Evolutionary conservation across 2,113 vertebrate species (phyloP).

Genomic region (Oreamnos americanus): DNA sequence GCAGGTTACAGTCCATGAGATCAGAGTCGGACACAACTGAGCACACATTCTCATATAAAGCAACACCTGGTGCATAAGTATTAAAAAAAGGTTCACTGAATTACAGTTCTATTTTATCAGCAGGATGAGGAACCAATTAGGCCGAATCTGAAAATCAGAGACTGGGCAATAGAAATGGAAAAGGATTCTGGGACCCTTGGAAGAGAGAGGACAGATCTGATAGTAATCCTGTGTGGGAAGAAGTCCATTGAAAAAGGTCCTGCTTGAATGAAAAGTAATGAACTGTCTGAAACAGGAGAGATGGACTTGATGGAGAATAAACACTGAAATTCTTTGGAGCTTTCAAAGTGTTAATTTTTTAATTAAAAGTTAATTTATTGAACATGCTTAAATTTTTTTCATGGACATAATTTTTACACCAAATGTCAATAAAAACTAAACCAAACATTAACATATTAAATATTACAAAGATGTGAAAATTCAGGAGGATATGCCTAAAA

Average conservation of each 20-base stretch:
- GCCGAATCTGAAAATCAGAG: background rate
- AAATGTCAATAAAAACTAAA: constrained; percentile 2
- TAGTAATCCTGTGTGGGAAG: background rate
- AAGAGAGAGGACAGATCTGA: background rate
- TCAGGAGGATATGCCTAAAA: background rate
- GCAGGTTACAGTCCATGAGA: background rate
- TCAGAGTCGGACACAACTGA: background rate
- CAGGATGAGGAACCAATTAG: background rate
- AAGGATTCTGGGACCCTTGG: background rate
- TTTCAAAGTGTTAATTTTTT: background rate
- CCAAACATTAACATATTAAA: background rate
- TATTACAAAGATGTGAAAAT: background rate
- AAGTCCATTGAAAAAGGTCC: background rate
- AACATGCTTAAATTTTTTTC: background rate
- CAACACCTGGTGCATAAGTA: background rate
- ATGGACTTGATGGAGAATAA: background rate
- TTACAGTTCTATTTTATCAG: background rate
- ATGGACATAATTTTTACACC: background rate
- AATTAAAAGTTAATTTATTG: background rate
- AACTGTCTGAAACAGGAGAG: background rate
- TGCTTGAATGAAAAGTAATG: background rate
- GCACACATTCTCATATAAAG: background rate
- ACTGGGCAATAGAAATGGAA: background rate
- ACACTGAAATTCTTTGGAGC: background rate
- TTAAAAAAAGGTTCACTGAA: background rate